Percentiles rank a stretch among this genome's conserved stretches.
Evolutionary conservation across 2,113 vertebrate genomes (phyloP).

Genomic region (Lota lota): DNA sequence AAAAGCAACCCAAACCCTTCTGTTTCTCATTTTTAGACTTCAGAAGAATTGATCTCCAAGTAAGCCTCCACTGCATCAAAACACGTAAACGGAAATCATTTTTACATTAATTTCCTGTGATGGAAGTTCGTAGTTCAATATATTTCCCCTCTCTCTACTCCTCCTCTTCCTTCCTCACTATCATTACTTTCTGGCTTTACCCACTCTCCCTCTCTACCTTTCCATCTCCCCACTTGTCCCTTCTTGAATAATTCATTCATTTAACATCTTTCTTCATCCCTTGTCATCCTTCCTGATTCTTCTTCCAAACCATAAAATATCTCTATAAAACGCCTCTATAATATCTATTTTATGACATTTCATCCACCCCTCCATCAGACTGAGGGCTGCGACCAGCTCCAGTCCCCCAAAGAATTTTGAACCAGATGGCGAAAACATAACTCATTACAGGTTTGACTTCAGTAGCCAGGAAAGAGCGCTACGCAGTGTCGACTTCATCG

Average conservation of each 20-base stretch:
- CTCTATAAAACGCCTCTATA: too few species aligned
- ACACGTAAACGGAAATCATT: too few species aligned
- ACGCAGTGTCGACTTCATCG: constrained; percentile 69
- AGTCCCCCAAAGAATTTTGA: constrained; percentile 53
- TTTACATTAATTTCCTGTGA: too few species aligned
- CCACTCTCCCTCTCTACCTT: neutral
- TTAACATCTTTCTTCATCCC: too few species aligned
- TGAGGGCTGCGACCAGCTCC: constrained; percentile 44
- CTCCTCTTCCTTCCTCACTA: neutral
- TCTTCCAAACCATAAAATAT: too few species aligned
- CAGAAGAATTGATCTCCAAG: constrained; percentile 70
- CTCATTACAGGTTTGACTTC: constrained; percentile 68
- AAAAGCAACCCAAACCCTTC: neutral
- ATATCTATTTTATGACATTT: too few species aligned
- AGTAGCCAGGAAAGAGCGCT: constrained; percentile 68
- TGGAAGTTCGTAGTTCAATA: too few species aligned
- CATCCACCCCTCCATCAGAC: constrained; percentile 39
- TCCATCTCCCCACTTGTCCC: neutral
- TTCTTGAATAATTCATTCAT: too few species aligned
- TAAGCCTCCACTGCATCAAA: constrained; percentile 56
- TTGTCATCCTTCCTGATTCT: too few species aligned
- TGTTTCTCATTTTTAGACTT: constrained; percentile 55
- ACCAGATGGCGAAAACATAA: constrained; percentile 64
- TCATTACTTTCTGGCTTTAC: too few species aligned
- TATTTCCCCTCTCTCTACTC: neutral